These are phyloP conservation scores for Mesodorylaimus sp. DNA, from an alignment of 2,888 invertebrate species.

Conservation along the genomic window DNA sequence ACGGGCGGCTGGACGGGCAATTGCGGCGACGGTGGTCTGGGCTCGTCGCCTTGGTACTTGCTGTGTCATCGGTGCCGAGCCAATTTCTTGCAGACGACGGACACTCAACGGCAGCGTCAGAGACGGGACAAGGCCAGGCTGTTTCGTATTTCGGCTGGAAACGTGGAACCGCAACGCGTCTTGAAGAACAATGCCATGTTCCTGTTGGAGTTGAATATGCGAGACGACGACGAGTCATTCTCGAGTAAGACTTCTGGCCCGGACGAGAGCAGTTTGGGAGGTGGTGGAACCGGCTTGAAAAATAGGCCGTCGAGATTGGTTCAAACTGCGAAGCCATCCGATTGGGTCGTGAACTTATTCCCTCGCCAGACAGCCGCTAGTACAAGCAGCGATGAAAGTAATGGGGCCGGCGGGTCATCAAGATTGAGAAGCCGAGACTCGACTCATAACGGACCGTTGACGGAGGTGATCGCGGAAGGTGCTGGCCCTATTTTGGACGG, in stretches of 20 bases:
- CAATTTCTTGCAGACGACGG: constrained; percentile 41
- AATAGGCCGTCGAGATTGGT: no score
- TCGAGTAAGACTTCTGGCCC: background rate
- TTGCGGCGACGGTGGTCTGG: constrained; percentile 65
- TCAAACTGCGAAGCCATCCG: constrained; percentile 60
- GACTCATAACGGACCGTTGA: no score
- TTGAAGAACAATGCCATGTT: constrained; percentile 88
- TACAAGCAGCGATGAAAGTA: no score
- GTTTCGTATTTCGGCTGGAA: background rate
- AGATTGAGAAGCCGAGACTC: no score
- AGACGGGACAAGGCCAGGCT: constrained; percentile 1
- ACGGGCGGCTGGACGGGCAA: constrained; percentile 71
- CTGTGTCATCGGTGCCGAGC: constrained; percentile 77
- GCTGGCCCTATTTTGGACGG: no score
- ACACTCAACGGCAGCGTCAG: background rate
- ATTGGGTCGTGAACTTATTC: constrained; percentile 37
- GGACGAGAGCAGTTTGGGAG: no score
- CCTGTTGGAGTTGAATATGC: constrained; percentile 50
- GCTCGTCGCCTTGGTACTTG: constrained; percentile 52
- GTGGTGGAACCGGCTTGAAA: no score
- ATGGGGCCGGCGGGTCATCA: no score
- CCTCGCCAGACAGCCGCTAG: no score
- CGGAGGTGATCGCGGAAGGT: no score
- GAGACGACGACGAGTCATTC: constrained; percentile 20
- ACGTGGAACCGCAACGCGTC: constrained; percentile 44